phyloP scores from a whole-genome alignment of 2,888 invertebrate species.

The Drosophila siamana region DNA sequence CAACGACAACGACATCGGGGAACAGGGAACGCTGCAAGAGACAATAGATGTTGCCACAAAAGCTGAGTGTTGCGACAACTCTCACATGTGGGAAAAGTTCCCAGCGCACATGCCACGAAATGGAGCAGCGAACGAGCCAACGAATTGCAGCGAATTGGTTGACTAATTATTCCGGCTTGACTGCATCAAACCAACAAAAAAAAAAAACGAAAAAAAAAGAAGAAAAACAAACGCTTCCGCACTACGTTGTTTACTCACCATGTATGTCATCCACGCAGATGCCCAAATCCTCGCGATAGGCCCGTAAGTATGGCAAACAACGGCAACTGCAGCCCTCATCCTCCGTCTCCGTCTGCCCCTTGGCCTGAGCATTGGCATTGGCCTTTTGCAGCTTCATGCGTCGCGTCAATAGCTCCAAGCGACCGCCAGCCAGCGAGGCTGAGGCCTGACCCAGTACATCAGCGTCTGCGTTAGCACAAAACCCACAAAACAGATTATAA shows the following conservation, averaged over 20 bases:
- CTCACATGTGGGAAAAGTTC: conserved; percentile 64
- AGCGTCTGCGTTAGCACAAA: conserved; percentile 30
- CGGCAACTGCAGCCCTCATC: conserved; percentile 89
- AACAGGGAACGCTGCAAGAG: conserved; percentile 1
- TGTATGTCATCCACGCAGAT: conserved; percentile 94
- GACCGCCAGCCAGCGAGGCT: conserved; percentile 58
- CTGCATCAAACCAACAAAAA: neutral
- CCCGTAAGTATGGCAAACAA: conserved; percentile 91
- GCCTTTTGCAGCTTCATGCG: conserved; percentile 63
- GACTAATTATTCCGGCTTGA: conserved; percentile 52
- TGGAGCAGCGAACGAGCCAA: conserved; percentile 59
- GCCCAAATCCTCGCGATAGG: conserved; percentile 93
- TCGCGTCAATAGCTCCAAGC: conserved; percentile 71
- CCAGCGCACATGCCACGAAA: conserved; percentile 64
- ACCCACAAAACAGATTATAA: conserved; percentile 33
- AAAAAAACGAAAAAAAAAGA: neutral
- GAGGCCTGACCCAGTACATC: conserved; percentile 66
- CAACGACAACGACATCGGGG: too few relatives aligned
- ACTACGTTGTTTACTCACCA: conserved; percentile 87
- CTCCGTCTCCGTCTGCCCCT: neutral
- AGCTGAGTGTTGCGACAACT: conserved; percentile 20
- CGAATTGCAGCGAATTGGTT: conserved; percentile 51
- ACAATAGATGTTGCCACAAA: conserved; percentile 56
- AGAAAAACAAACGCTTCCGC: conserved; percentile 53
- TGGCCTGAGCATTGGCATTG: conserved; percentile 15